Conservation (phyloP, 2,797 vertebrate genomes). For the Enteromius unitaeniatus region DNA sequence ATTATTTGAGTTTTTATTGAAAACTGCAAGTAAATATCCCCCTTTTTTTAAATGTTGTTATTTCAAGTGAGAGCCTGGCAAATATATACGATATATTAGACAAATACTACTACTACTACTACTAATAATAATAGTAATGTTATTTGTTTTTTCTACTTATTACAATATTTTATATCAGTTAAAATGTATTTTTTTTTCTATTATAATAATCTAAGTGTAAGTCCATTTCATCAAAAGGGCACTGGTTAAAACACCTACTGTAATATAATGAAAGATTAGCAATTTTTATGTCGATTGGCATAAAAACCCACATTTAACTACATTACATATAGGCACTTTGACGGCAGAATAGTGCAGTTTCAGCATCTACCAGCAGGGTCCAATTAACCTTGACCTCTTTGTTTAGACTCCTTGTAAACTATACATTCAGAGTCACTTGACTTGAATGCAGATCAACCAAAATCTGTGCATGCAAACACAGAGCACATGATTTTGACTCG, state of each 20-base stretch:
- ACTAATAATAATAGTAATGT: too few relatives aligned
- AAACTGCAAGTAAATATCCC: not conserved
- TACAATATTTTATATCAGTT: not conserved
- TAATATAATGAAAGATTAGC: not conserved
- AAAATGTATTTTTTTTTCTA: not conserved
- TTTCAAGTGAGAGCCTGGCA: not conserved
- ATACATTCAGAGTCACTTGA: not conserved
- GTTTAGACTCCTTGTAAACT: not conserved
- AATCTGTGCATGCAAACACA: conserved; percentile 42
- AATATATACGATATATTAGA: not conserved
- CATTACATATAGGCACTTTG: not conserved
- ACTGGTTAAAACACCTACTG: not conserved
- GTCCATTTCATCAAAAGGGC: not conserved
- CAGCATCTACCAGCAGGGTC: not conserved
- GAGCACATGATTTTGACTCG: conserved; percentile 17
- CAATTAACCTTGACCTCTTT: not conserved
- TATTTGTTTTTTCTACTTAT: not conserved
- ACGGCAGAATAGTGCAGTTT: not conserved
- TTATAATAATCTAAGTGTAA: not conserved
- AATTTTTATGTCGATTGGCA: not conserved
- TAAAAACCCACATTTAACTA: not conserved
- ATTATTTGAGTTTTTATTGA: not conserved
- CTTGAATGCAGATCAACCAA: not conserved
- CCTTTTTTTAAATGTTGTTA: too few relatives aligned
- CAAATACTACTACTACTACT: not conserved